These are phyloP conservation scores for Pachycephala philippinensis DNA, from an alignment of 2,113 vertebrate species.

Conservation along the genomic window DNA sequence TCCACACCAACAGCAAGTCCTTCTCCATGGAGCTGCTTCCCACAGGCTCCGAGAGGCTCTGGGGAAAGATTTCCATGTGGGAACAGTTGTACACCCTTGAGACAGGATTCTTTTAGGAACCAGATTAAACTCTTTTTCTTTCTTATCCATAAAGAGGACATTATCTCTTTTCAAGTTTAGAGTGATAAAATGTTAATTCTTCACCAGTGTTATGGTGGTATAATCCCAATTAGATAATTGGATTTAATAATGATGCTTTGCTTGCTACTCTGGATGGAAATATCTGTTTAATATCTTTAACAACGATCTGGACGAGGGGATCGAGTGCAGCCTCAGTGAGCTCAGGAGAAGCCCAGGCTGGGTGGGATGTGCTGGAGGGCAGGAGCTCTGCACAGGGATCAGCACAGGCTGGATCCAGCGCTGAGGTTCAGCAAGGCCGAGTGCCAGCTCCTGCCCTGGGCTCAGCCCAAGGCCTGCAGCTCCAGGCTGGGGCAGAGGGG, in stretches of 20 bases:
- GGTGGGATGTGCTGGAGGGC: neutral
- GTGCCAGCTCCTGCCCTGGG: neutral
- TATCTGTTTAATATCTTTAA: neutral
- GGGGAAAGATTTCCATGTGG: neutral
- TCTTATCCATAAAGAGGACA: neutral
- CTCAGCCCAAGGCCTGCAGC: neutral
- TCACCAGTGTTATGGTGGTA: neutral
- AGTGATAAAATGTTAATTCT: neutral
- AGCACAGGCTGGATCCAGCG: neutral
- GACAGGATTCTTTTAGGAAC: neutral
- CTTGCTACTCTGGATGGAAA: neutral
- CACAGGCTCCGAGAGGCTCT: neutral
- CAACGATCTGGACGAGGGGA: accelerated
- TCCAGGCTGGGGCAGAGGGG: neutral
- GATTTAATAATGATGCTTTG: neutral
- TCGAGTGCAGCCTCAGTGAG: neutral
- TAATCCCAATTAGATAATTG: neutral
- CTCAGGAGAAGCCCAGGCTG: too few species aligned
- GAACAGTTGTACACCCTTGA: neutral
- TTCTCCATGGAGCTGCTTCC: neutral
- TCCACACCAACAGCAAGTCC: neutral
- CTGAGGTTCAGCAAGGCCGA: neutral
- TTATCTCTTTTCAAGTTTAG: neutral
- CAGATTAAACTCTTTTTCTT: neutral
- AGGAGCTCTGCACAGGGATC: neutral